phyloP scores from a whole-genome alignment of 64 coral and sea anemone species.

The Cladopsammia gracilis region DNA sequence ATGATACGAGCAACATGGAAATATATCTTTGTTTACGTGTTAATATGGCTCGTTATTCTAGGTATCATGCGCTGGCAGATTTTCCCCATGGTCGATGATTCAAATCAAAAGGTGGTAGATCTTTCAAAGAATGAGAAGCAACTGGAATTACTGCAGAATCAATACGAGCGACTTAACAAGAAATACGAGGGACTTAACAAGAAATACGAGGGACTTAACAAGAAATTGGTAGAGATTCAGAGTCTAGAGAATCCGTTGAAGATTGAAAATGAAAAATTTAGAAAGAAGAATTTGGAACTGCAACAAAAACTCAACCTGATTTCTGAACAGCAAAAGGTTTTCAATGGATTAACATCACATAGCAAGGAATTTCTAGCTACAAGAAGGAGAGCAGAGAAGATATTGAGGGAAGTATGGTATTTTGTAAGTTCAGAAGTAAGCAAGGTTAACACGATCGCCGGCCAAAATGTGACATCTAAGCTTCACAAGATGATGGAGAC shows the following conservation, averaged over 20 bases:
- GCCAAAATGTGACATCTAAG: neutral
- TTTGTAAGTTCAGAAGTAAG: constrained; percentile 95
- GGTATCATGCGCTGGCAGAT: constrained; percentile 86
- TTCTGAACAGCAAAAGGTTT: neutral
- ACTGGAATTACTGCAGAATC: constrained; percentile 63
- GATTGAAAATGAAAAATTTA: constrained; percentile 21
- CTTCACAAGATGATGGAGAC: constrained; percentile 69
- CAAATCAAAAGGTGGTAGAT: constrained; percentile 55
- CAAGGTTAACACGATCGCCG: constrained; percentile 58
- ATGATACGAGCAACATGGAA: constrained; percentile 85
- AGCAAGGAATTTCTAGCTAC: constrained; percentile 12
- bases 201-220: constrained; percentile 60
- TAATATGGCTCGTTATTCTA: constrained; percentile 78
- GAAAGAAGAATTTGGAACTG: constrained; percentile 37
- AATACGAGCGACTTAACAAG: constrained; percentile 17
- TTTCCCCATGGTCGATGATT: constrained; percentile 71
- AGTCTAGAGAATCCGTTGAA: constrained; percentile 59
- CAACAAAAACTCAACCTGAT: neutral
- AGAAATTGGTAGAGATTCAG: constrained; percentile 73
- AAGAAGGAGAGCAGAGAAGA: constrained; percentile 81
- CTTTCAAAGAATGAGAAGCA: constrained; percentile 70
- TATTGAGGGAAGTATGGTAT: constrained; percentile 91
- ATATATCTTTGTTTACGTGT: constrained; percentile 69
- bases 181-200: constrained; percentile 14
- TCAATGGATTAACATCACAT: neutral